phyloP scores from a whole-genome alignment of 1,140 invertebrate species.

The Heliconius hermathena region DNA sequence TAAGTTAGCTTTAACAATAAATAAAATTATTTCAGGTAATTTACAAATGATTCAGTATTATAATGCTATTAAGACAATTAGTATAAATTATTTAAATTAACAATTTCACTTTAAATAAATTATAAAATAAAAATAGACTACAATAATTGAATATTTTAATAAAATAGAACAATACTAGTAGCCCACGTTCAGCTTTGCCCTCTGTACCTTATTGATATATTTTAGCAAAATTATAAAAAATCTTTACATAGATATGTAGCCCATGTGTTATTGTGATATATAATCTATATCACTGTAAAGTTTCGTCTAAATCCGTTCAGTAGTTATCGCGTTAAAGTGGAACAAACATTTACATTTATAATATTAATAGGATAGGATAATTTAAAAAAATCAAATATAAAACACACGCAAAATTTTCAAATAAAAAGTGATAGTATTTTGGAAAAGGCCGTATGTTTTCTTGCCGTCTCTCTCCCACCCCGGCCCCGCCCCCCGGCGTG shows the following conservation, averaged over 20 bases:
- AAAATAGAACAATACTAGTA: too few species aligned
- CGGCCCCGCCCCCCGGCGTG: conserved; percentile 51
- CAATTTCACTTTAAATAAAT: background rate
- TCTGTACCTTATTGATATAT: too few species aligned
- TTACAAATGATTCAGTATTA: background rate
- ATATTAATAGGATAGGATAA: background rate
- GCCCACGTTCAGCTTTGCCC: too few species aligned
- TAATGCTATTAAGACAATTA: background rate
- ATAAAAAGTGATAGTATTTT: conserved; percentile 13
- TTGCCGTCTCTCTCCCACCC: conserved; percentile 57
- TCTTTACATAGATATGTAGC: too few species aligned
- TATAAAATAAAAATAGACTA: background rate
- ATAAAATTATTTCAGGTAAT: background rate
- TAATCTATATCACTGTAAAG: too few species aligned
- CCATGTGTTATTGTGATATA: too few species aligned
- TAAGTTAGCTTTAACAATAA: background rate
- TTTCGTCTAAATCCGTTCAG: too few species aligned
- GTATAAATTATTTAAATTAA: background rate
- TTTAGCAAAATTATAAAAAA: too few species aligned
- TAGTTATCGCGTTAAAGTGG: too few species aligned
- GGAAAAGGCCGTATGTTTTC: conserved; percentile 52
- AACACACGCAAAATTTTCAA: conserved; percentile 1
- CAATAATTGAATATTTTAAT: too few species aligned
- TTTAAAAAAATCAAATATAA: background rate
- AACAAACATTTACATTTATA: background rate